A percentile compares a stretch with the other conserved stretches of the same genome.
phyloP scores from a whole-genome alignment of 1,140 invertebrate species.

The Chlorops oryzae region DNA sequence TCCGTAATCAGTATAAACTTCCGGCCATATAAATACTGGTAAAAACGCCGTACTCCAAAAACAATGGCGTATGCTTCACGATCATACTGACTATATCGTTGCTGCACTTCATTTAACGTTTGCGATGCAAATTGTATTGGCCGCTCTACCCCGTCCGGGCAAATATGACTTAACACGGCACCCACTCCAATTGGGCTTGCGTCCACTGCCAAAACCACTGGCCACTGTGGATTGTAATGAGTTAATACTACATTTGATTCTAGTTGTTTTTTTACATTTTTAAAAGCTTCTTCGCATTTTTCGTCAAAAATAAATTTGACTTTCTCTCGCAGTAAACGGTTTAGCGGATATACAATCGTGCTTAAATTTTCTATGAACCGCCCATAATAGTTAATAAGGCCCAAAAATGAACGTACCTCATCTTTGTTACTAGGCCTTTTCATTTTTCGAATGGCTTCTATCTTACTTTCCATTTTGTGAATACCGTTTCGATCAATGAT shows the following conservation, averaged over 20 bases:
- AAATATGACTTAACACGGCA: slow-evolving; percentile 48
- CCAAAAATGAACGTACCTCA: slow-evolving; percentile 27
- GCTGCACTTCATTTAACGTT: slow-evolving; percentile 47
- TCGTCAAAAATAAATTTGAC: slow-evolving; percentile 21
- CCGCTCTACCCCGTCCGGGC: slow-evolving; percentile 38
- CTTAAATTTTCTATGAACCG: slow-evolving; percentile 17
- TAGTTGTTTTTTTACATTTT: slow-evolving; percentile 26
- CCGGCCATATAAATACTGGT: slow-evolving; percentile 50
- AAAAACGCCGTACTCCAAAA: slow-evolving; percentile 50
- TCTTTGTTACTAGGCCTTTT: slow-evolving; percentile 13
- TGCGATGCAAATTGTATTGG: slow-evolving; percentile 51
- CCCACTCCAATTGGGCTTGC: slow-evolving; percentile 43
- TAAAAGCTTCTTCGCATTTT: slow-evolving; percentile 26
- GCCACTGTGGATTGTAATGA: slow-evolving; percentile 48
- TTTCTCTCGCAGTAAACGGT: slow-evolving; percentile 25
- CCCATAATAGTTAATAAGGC: slow-evolving; percentile 14
- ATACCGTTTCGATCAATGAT: slow-evolving; percentile 26
- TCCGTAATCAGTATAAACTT: slow-evolving; percentile 50
- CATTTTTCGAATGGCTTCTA: slow-evolving; percentile 22
- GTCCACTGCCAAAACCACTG: slow-evolving; percentile 50
- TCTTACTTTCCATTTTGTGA: slow-evolving; percentile 17
- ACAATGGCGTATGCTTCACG: slow-evolving; percentile 52
- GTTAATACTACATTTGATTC: slow-evolving; percentile 32
- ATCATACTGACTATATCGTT: slow-evolving; percentile 52
- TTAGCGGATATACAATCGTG: slow-evolving; percentile 17